Percentiles rank a stretch among this genome's conserved stretches.
Evolutionary conservation across 23 tunicate species (phyloP).

Genomic region (Phallusia fumigata): DNA sequence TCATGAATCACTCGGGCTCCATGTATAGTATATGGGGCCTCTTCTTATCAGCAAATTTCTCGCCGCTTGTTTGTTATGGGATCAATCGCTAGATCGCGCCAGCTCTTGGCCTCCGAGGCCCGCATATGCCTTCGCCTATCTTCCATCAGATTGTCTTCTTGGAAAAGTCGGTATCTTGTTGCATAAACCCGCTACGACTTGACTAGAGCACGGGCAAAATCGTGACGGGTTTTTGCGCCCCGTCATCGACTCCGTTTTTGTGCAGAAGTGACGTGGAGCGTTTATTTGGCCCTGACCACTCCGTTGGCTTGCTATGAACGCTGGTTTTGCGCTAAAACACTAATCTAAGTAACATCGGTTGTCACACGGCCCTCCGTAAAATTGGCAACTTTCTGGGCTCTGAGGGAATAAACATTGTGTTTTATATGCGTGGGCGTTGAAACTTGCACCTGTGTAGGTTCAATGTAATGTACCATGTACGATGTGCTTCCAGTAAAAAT

Average conservation of each 20-base stretch:
- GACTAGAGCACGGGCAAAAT: not conserved
- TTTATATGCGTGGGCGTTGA: too few species aligned
- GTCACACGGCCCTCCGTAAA: too few species aligned
- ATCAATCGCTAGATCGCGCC: not conserved
- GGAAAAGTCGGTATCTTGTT: conserved; percentile 4
- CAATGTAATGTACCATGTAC: too few species aligned
- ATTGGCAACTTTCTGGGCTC: too few species aligned
- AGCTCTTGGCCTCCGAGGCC: not conserved
- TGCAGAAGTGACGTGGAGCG: not conserved
- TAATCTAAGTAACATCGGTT: too few species aligned
- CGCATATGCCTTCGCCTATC: not conserved
- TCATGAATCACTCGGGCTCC: not conserved
- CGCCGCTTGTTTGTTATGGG: conserved; percentile 10
- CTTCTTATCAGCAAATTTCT: not conserved
- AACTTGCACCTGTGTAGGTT: too few species aligned
- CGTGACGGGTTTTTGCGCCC: not conserved
- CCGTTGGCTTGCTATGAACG: not conserved
- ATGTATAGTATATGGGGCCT: not conserved
- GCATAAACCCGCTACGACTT: not conserved
- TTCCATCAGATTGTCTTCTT: not conserved
- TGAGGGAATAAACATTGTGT: too few species aligned
- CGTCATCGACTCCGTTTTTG: not conserved
- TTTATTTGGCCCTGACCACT: not conserved
- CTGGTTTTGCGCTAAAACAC: not conserved
- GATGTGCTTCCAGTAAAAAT: too few species aligned